Evolutionary conservation across 2,797 vertebrate species (phyloP), one percentile per base, ranked within the genome.

Genomic region (Rhinoraja longicauda): DNA sequence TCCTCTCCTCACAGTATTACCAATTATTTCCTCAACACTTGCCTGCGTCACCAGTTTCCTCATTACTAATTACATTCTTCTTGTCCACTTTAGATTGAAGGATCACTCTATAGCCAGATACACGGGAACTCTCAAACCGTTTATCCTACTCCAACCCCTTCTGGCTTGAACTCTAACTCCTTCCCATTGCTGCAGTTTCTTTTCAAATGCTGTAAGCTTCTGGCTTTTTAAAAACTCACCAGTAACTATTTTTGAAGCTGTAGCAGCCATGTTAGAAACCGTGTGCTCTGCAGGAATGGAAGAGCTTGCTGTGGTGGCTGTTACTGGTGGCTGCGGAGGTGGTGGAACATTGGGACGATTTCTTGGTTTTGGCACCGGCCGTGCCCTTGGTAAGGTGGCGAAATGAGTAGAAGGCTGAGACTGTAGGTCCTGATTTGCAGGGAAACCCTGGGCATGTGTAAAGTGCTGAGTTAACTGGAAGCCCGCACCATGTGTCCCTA

Each of bases 321-420:
- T 67, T 32, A 88, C 84, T 67, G 84, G 59, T 88, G 98, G 98
- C 92, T 99, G 98, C 0, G 98, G 98, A 0, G 98, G 99, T 0
- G 99, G 99, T 0, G 98, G 98, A 90, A 99, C 64, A 4, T 93
- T 98, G 92, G 99, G 99, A 62, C 99, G 96, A 95, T 98, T 98
- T 64, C 98, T 95, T 15, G 99, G 99, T 93, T 98, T 99, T 17
- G 99, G 99, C 79, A 99, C 98, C 0, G 99, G 99, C 90, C 98
- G 96, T 0, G 97, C 97, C 84, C 98, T 96, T 0, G 97, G 97
- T 19, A 99, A 94, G 0, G 98, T 98, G 53, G 98, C 98, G 0
- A 96, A 94, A 67, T 97, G 97, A 0, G 95, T 95, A 0, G 95
- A 94, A 67, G 95, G 95, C 26, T 94, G 95, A 36, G 94, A 36